Evolutionary conservation across 2,113 vertebrate genomes (phyloP), one percentile per base, ranked within the genome.

Genomic region (Melanerpes formicivorus): DNA sequence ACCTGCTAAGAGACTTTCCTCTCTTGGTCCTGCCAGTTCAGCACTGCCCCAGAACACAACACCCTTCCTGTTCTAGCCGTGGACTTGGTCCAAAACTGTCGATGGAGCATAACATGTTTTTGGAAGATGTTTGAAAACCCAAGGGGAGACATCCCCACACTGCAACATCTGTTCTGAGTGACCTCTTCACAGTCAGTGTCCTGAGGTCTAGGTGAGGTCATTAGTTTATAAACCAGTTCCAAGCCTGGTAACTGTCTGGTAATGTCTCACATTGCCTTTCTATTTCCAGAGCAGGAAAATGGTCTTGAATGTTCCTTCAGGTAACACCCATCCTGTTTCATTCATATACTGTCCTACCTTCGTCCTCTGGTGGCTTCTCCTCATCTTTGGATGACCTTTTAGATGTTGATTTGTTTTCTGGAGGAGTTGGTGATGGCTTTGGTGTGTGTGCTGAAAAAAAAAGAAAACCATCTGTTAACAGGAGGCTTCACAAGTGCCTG

Each of bases 341-440:
- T 73, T 80, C 77, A 9, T 42, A 32, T 32, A 63, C 85, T 96
- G 70, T 93, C 97, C 83, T 98, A 98, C 97, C 97, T 97, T 97
- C 97, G 81, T 96, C 96, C 80, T 97, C 96, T 91, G 95, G 87
- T 55, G 74, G 76, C 87, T 95, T 92, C 75, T 96, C 88, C 85
- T 96, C 92, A 87, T 96, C 56, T 91, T 95, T 94, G 55, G 97
- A 96, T 84, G 97, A 95, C 19, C 92, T 97, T 96, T 97, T 97
- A 75, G 96, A 89, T 26, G 97, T 92, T 84, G 94, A 69, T 93
- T 97, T 98, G 90, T 90, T 89, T 5, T 69, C 73, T 93, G 94
- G 64, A 71, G 95, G 79, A 88, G 87, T 86, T 2, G 96, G 80
- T 10, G 75, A 42, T 81, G 93, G 46, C 69, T 95, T 87, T 89